Base-by-base conservation (phyloP, 2,113 vertebrate species). In the Meleagris gallopavo region DNA sequence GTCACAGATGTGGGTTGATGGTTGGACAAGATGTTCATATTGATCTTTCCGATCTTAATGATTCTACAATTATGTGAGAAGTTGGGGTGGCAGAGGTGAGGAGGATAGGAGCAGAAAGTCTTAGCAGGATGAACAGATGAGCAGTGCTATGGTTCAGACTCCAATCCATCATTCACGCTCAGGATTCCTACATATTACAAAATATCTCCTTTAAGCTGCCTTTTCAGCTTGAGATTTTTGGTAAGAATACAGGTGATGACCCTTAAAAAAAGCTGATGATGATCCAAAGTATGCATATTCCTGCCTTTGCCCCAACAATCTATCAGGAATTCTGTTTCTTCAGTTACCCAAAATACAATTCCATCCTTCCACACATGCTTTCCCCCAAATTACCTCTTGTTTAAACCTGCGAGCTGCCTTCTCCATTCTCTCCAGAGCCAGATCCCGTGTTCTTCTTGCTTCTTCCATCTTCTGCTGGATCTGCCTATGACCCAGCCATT, bases 381-480 rank as follows among this genome's bases (percentile, higher is more conserved):
- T 8, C 20, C 13, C 38, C 45, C 30, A n/a, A 10, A 24, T 48
- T 79, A 97, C 96, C 94, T 96, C 76, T 86, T 95, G 66, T 54
- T 97, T 96, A 50, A 95, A 90, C 40, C 41, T 86, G 32, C 0
- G 5, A 74, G 72, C 64, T 57, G 81, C 88, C 36, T 92, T 96
- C 70, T 97, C 94, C 96, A 95, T 97, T 21, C 22, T 75, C 3
- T 94, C 70, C 81, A 97, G 48, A 29, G 93, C 85, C 48, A 88
- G n/a, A 24, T 90, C 72, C 34, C 27, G 25, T 40, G 48, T 36
- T 25, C 36, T 87, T 18, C 83, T 85, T 1, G 70, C 93, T 65
- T 94, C 94, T 11, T 95, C 75, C 81, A 96, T 96, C 87, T 89
- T 96, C 90, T 92, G 86, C 80, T 89, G 83, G 57, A 92, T 78